Base-by-base conservation (phyloP, 2,113 vertebrate species). In the Caretta caretta region DNA sequence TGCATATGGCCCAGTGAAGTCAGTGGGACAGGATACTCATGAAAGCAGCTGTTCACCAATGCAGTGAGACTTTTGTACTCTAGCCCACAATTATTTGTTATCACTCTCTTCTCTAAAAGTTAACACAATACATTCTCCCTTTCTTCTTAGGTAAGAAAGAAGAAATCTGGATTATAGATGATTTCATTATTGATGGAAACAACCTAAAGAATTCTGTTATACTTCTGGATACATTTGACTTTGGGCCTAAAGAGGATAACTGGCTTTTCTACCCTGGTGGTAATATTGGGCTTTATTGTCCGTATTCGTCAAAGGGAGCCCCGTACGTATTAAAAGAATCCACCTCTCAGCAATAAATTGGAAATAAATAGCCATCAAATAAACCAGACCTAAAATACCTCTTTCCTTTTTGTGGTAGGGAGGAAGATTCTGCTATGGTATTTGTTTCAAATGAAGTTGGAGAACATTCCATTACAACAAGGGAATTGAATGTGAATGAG, bases 231-330 rank as follows among this genome's bases (percentile, higher is more conserved):
- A 99, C 98, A 2, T 99, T 99, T 98, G 99, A 99, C 92, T 99
- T 99, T 1, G 99, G 99, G 2, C 99, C 99, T 79, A 99, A 98
- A 94, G 99, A 99, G 54, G 98, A 99, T 88, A 99, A 99, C 94
- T 99, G 99, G 99, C 98, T 99, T 94, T 99, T 99, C 98, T 99
- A 99, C 90, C 99, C 99, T 3, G 99, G 99, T 88, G 99, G 99
- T 90, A 99, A 99, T 97, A 99, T 99, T 87, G 99, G 99, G 35
- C 99, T 99, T 89, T 99, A 99, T 97, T 99, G 99, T 90, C 99
- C 99, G 8, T 99, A 99, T 97, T 99, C 98, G 81, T 98, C 99
- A 84, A 99, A 99, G 97, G 98, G 98, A 93, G 98, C 98, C 78
- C 98, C 99, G 99, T 99, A 98, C 99, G 99, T 98, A 88, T 91